Conservation (phyloP, 1,140 invertebrate genomes). For the Drosophila dunni region DNA sequence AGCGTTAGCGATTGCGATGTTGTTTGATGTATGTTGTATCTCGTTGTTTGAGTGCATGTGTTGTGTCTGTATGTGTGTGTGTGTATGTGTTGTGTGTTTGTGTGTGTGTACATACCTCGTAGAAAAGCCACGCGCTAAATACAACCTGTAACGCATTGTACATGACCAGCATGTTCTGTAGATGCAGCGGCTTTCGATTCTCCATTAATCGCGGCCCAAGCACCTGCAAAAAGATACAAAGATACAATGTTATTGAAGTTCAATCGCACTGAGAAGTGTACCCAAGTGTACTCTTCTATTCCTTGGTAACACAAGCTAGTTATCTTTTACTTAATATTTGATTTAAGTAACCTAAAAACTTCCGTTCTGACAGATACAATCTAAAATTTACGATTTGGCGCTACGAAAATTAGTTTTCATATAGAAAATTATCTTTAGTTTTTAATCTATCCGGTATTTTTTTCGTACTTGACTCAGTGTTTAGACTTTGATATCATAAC, state of each 20-base stretch:
- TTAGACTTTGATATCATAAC: slow-evolving; percentile 29
- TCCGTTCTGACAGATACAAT: too few species aligned
- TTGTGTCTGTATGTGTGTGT: slow-evolving; percentile 11
- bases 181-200: slow-evolving; percentile 92
- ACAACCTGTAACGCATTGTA: slow-evolving; percentile 95
- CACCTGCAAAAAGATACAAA: slow-evolving; percentile 84
- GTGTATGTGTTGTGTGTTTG: slow-evolving; percentile 14
- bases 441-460: background rate
- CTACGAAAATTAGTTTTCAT: too few species aligned
- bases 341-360: too few species aligned
- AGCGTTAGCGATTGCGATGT: slow-evolving; percentile 37
- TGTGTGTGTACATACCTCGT: slow-evolving; percentile 88
- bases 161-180: slow-evolving; percentile 90
- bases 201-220: slow-evolving; percentile 93
- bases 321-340: too few species aligned
- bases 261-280: too few species aligned
- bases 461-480: slow-evolving; percentile 23
- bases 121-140: slow-evolving; percentile 93
- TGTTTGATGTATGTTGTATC: slow-evolving; percentile 15
- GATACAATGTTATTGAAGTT: too few species aligned
- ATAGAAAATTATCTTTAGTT: background rate
- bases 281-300: too few species aligned
- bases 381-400: too few species aligned
- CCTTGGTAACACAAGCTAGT: too few species aligned
- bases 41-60: background rate